These are phyloP conservation scores for Metopia argyrocephala DNA, from an alignment of 2,888 invertebrate genomes.

Conservation along the genomic window DNA sequence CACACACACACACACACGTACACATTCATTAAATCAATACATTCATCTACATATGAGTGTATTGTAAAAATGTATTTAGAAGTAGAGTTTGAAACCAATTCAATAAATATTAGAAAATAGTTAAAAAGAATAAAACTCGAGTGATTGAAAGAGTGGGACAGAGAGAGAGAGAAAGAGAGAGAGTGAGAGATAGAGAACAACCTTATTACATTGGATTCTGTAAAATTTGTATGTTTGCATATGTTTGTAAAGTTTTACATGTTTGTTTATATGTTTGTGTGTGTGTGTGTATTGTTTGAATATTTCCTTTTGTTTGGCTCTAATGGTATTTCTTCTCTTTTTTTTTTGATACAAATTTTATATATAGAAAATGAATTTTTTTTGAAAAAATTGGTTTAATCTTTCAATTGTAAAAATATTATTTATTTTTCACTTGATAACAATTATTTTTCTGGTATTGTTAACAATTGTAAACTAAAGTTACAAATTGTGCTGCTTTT, in stretches of 20 bases:
- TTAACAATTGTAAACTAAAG: slow-evolving; percentile 27
- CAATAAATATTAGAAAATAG: slow-evolving; percentile 44
- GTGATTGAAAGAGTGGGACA: no score
- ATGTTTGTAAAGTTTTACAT: not conserved
- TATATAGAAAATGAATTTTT: not conserved
- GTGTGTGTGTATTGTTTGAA: no score
- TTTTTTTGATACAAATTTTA: no score
- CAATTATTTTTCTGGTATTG: slow-evolving; percentile 59
- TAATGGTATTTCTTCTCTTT: no score
- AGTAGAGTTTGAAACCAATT: slow-evolving; percentile 53
- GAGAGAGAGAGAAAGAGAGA: slow-evolving; percentile 7
- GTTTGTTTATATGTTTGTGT: not conserved
- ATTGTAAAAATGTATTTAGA: slow-evolving; percentile 44
- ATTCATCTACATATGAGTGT: slow-evolving; percentile 31
- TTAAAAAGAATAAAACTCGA: no score
- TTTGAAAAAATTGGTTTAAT: slow-evolving; percentile 37
- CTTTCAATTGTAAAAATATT: slow-evolving; percentile 59
- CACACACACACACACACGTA: no score
- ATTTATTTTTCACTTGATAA: slow-evolving; percentile 60
- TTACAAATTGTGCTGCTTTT: not conserved
- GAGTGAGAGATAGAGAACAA: slow-evolving; percentile 15
- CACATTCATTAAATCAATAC: slow-evolving; percentile 21
- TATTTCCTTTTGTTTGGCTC: no score
- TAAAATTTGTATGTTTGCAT: not conserved
- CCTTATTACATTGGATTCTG: slow-evolving; percentile 32